Base-by-base conservation (phyloP, 1,140 invertebrate species). In the Heliconius melpomene region DNA sequence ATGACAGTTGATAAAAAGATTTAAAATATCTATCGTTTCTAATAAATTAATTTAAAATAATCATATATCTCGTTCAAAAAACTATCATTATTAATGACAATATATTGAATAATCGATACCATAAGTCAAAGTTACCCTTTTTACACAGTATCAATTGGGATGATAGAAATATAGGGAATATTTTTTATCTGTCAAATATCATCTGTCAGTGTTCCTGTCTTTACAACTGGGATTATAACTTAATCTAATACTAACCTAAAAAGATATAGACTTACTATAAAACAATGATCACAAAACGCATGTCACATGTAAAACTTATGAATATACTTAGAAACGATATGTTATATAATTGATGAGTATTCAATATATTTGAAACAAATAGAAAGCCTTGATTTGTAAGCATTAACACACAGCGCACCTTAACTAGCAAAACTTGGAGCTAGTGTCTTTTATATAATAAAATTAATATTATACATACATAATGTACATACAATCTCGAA, bases 341-440 rank as follows among this genome's bases (percentile, higher is more conserved):
- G 91, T 88, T 81, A 84, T 83, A 86, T 92, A 92, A 90, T 90
- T 90, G 88, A 89, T 90, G 88, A 91, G 89, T 91, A 89, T 88
- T 84, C 87, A 75, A 79, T 85, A 87, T 81, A 82, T 84, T 84
- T 85, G 84, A 90, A 88, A 91, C 79, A 88, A 90, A 91, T 87
- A 86, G 82, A 80, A 84, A 88, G 87, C 87, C 84, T 79, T 79
- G 82, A 86, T 84, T 83, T 86, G 78, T 86, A 90, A 92, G 89
- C 90, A 75, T 88, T 90, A 88, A 93, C 90, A 91, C 86, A 90
- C 89, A 90, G 82, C 40, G 70, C 89, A 86, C 82, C 89, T 91
- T 91, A 94, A 90, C 87, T 90, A 93, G 87, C 91, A 93, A 90
- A 93, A 89, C 90, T 90, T 90, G 89, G 90, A 77, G 88, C 89